Evolutionary conservation across 2,113 vertebrate species (phyloP), one percentile per base, ranked within the genome.

Genomic region (Anolis sagrei): DNA sequence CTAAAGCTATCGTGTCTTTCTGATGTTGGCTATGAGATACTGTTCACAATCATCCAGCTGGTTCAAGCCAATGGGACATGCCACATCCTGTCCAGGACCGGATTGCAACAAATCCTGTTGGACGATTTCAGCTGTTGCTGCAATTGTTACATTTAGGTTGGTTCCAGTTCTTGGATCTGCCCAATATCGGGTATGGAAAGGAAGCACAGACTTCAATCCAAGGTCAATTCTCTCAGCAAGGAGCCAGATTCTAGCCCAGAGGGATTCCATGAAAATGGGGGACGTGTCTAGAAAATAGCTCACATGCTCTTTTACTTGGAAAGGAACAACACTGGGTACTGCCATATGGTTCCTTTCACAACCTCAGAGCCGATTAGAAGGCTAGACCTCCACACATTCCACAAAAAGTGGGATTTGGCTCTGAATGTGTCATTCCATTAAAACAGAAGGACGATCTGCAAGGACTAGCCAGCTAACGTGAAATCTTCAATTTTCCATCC

Each of bases 351-450:
- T 36, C 69, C 29, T 73, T 82, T 73, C 69, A 29, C 69, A 61
- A 39, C 61, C 8, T 14, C 29, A 58, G 34, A 82, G 34, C 36
- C 7, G 69, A 73, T 82, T 73, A 73, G 81, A 82, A 16, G n/a
- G n/a, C 48, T 34, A 36, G n/a, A 68, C 66, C 54, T 72, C 66
- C 51, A 72, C 80, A 51, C 49, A 16, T 58, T 73, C 23, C 32
- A 27, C 81, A 36, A 54, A 72, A 73, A 73, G 81, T 73, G 32
- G 81, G 81, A 73, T 36, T 73, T 82, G 49, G 69, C 69, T 73
- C 51, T 8, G n/a, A 82, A 73, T 27, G 49, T 82, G 81, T 82
- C 49, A 58, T 73, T 82, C 51, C 13, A 14, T 58, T 61, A 54
- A 82, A 82, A 73, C 69, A 82, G 49, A 74, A 61, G 68, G 21